A percentile compares a stretch with the other conserved stretches of the same genome.
Conservation (phyloP, 2,113 vertebrate species). For the Euleptes europaea region DNA sequence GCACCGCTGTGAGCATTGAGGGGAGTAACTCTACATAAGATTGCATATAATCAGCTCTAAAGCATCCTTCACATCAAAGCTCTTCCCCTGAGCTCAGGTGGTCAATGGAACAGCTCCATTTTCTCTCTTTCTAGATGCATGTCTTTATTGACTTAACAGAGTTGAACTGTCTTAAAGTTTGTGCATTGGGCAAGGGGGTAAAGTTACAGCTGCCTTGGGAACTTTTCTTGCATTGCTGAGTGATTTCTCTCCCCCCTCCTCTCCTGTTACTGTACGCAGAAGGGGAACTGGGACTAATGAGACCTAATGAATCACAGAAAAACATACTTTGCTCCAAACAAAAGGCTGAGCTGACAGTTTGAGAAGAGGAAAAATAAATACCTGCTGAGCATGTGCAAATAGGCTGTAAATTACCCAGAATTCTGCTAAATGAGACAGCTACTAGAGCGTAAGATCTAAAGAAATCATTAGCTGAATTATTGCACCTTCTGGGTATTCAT, state of each 20-base stretch:
- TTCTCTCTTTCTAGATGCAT: neutral
- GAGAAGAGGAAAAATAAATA: slow-evolving; percentile 33
- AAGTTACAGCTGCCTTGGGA: slow-evolving; percentile 6
- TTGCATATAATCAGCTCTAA: neutral
- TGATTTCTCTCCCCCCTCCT: neutral
- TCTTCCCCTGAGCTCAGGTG: neutral
- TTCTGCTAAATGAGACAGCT: slow-evolving; percentile 1
- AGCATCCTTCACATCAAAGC: neutral
- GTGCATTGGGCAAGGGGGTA: neutral
- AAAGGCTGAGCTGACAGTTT: slow-evolving; percentile 42
- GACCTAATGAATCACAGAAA: slow-evolving; percentile 49
- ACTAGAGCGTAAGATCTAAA: neutral
- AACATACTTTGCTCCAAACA: neutral
- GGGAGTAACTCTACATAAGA: too few species aligned
- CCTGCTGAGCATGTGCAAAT: slow-evolving; percentile 12
- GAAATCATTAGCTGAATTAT: slow-evolving; percentile 20
- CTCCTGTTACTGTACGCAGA: slow-evolving; percentile 8
- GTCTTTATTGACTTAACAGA: slow-evolving; percentile 13
- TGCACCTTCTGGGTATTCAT: neutral
- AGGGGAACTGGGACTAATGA: slow-evolving; percentile 32
- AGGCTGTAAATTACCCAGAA: slow-evolving; percentile 27
- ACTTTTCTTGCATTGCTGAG: neutral
- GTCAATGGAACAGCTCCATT: neutral
- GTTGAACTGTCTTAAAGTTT: neutral
- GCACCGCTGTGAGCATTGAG: too few species aligned